Evolutionary conservation across 2,888 invertebrate species (phyloP).

Genomic region (Leptura quadrifasciata): DNA sequence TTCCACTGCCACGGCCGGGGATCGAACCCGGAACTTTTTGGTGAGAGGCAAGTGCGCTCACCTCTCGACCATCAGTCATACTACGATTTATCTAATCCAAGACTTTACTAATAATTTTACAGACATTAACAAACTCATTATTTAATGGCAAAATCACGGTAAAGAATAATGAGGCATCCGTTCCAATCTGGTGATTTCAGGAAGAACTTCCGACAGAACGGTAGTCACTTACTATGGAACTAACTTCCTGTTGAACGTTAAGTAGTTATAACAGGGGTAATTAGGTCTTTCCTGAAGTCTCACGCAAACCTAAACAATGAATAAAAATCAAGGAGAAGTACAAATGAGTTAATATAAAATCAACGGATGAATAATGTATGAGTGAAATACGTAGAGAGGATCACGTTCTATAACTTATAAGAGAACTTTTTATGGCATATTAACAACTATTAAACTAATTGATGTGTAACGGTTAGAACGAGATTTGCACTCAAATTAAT

Average conservation of each 20-base stretch:
- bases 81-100: not conserved
- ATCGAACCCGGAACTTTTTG: too few relatives aligned
- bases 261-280: conserved; percentile 46
- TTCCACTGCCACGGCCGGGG: too few relatives aligned
- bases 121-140: not conserved
- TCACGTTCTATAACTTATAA: not conserved
- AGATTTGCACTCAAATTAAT: conserved; percentile 20
- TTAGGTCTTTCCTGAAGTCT: conserved; percentile 33
- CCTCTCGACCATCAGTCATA: too few relatives aligned
- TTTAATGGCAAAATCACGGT: conserved; percentile 23
- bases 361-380: conserved; percentile 1
- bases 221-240: conserved; percentile 54
- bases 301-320: conserved; percentile 28
- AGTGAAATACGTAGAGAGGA: not conserved
- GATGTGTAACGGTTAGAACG: conserved; percentile 23
- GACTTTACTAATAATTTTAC: conserved; percentile 15
- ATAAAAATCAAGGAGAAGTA: conserved; percentile 4
- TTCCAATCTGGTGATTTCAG: conserved; percentile 61
- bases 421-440: not conserved
- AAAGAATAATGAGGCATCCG: conserved; percentile 47
- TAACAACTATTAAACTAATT: conserved; percentile 11
- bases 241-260: conserved; percentile 55
- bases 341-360: conserved; percentile 14
- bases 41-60: too few relatives aligned
- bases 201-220: conserved; percentile 60